Evolutionary conservation across 2,113 vertebrate species (phyloP).

Genomic region (Acrocephalus arundinaceus): DNA sequence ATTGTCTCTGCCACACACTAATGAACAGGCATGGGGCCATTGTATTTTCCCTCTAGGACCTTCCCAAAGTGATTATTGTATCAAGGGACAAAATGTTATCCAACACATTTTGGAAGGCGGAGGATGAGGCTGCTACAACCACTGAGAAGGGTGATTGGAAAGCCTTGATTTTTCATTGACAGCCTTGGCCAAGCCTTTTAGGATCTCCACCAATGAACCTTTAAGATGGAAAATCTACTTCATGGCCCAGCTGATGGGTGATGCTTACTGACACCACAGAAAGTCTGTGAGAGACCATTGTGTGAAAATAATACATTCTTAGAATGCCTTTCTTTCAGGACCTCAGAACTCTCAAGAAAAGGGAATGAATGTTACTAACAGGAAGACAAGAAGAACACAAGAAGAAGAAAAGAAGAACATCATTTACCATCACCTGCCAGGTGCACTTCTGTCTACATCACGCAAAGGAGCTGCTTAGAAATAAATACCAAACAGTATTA

Average conservation of each 20-base stretch:
- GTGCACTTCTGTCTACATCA: background rate
- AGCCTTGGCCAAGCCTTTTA: background rate
- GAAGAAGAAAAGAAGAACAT: background rate
- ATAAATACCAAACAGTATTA: background rate
- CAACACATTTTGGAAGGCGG: background rate
- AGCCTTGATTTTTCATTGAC: background rate
- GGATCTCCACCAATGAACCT: background rate
- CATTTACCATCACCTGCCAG: background rate
- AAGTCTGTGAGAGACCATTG: background rate
- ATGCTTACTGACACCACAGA: background rate
- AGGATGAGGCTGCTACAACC: background rate
- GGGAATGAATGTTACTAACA: background rate
- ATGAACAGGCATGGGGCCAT: rapidly evolving
- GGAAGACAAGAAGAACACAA: background rate
- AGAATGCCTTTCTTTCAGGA: background rate
- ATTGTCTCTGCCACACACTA: background rate
- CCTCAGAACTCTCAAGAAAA: background rate
- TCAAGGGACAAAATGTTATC: background rate
- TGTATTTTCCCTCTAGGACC: background rate
- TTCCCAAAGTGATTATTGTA: background rate
- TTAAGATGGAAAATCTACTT: background rate
- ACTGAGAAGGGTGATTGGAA: background rate
- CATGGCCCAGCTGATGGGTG: background rate
- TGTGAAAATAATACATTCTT: background rate
- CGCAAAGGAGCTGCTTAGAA: background rate